Evolutionary conservation across 2,797 vertebrate species (phyloP).

Genomic region (Tenualosa ilisha): DNA sequence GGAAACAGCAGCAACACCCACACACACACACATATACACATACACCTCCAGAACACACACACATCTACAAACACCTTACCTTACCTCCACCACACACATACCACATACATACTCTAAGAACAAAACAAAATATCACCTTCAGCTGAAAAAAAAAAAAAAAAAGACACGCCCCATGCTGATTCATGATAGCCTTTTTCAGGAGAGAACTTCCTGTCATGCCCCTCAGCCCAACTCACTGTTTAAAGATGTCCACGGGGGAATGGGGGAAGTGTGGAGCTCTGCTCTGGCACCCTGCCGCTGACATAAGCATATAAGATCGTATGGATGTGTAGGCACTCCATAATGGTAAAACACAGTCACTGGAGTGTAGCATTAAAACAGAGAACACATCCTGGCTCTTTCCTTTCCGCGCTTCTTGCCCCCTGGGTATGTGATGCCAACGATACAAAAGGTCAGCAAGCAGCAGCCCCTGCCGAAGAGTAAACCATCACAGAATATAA

Average conservation of each 20-base stretch:
- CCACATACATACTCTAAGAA: neutral
- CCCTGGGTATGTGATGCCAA: neutral
- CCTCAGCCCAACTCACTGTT: neutral
- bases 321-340: constrained; percentile 5
- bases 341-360: neutral
- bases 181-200: neutral
- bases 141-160: constrained; percentile 12
- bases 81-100: neutral
- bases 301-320: neutral
- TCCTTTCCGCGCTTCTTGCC: neutral
- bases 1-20: constrained; percentile 38
- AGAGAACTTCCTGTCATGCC: neutral
- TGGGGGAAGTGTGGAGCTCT: neutral
- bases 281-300: neutral
- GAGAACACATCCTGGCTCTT: neutral
- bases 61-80: neutral
- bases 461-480: constrained; percentile 3
- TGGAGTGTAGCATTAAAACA: neutral
- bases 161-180: neutral
- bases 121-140: constrained; percentile 5
- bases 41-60: neutral
- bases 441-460: constrained; percentile 22
- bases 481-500: constrained; percentile 23
- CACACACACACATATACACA: neutral
- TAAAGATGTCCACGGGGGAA: neutral